Evolutionary conservation across 2,888 invertebrate genomes (phyloP).

Genomic region (Melieria omissa): DNA sequence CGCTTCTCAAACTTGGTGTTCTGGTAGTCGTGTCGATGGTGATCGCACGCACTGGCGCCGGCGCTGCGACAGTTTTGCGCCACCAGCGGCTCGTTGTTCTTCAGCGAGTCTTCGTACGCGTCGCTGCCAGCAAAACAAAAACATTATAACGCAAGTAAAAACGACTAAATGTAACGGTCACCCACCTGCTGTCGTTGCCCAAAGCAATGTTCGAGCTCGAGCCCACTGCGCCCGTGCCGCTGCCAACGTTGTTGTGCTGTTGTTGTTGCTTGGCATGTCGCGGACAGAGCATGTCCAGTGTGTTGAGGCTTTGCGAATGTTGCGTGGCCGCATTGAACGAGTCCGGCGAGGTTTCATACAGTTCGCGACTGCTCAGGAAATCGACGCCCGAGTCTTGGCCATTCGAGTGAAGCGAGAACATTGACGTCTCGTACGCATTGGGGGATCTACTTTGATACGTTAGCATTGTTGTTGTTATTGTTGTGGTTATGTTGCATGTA

Average conservation of each 20-base stretch:
- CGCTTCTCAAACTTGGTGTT: slow-evolving; percentile 62
- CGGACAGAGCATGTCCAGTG: slow-evolving; percentile 56
- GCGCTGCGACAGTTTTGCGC: slow-evolving; percentile 54
- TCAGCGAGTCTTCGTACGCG: slow-evolving; percentile 85
- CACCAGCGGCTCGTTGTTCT: slow-evolving; percentile 65
- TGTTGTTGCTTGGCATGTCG: slow-evolving; percentile 58
- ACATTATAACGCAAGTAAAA: not conserved
- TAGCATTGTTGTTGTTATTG: not conserved
- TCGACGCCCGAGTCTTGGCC: slow-evolving; percentile 85
- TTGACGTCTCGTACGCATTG: slow-evolving; percentile 74
- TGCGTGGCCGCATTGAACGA: slow-evolving; percentile 52
- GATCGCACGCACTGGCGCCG: slow-evolving; percentile 48
- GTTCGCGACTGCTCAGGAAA: slow-evolving; percentile 64
- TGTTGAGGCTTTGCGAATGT: slow-evolving; percentile 44
- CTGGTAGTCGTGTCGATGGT: slow-evolving; percentile 56
- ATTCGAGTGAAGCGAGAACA: slow-evolving; percentile 84
- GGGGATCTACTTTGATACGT: slow-evolving; percentile 28
- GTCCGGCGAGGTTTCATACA: slow-evolving; percentile 63
- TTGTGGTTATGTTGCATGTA: not conserved
- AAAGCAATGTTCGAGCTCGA: slow-evolving; percentile 8
- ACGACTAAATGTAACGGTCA: slow-evolving; percentile 11
- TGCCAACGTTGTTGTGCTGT: slow-evolving; percentile 9
- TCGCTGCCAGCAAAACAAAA: slow-evolving; percentile 66
- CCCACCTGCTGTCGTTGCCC: slow-evolving; percentile 61
- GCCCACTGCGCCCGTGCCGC: slow-evolving; percentile 12